Base-by-base conservation (phyloP, 2,113 vertebrate genomes). In the Hemibagrus wyckioides region DNA sequence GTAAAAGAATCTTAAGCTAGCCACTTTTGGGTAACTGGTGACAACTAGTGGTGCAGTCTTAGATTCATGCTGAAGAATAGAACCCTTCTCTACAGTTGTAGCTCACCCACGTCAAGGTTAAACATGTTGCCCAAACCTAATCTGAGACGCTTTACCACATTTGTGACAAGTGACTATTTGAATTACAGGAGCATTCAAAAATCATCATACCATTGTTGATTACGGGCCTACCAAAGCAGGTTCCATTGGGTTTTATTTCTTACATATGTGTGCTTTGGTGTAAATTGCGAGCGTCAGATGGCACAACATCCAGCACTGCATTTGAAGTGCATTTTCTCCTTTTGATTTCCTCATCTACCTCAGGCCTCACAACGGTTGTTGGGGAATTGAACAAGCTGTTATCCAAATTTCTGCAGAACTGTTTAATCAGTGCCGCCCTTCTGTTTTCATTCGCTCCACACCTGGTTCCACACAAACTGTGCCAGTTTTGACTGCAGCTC, bases 341-440 rank as follows among this genome's bases (percentile, higher is more conserved):
- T 85, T 80, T 56, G 30, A 59, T 48, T 41, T 81, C 59, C 67
- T 89, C 63, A 82, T 33, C 73, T 44, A 59, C 44, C n/a, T n/a
- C 83, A 54, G 83, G 77, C 48, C 6, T 33, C 39, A 75, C 44
- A 17, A 23, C 9, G 17, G 77, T 63, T 50, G 41, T 75, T 44
- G 30, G 79, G 71, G 76, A 86, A 86, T 86, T 80, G 59, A 33
- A 80, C 41, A 61, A 67, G 41, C 61, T 65, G 76, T 90, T 90
- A 65, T 79, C 87, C 84, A 54, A 76, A 84, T 88, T 88, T 88
- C 85, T 23, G 50, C 73, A 77, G 76, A 85, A 81, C 79, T 75
- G 80, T 65, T 52, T 75, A 88, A 90, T 88, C 86, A 90, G 48
- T 81, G 86, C 86, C n/a, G 41, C 65, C 89, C 80, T 79, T 86